Conservation (phyloP, 2,113 vertebrate genomes). For the Carettochelys insculpta region DNA sequence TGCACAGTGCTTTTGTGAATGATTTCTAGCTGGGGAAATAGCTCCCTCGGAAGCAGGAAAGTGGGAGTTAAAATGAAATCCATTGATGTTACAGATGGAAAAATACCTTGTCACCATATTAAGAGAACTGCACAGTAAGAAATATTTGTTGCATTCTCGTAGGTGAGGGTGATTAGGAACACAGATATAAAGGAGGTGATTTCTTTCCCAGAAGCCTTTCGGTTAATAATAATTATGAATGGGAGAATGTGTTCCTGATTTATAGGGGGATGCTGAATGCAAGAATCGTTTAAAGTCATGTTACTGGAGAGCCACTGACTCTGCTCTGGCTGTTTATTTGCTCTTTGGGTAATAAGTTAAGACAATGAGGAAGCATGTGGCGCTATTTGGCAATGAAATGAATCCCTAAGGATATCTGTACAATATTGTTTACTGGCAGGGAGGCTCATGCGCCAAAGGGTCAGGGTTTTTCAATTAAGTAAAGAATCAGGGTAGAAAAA, state of each 20-base stretch:
- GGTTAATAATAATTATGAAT: not conserved
- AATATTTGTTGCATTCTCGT: not conserved
- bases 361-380: slow-evolving; percentile 48
- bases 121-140: not conserved
- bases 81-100: not conserved
- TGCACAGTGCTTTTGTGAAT: not conserved
- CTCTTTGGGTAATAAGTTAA: slow-evolving; percentile 59
- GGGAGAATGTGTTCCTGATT: not conserved
- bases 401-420: slow-evolving; percentile 8
- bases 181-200: not conserved
- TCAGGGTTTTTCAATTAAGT: slow-evolving; percentile 19
- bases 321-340: slow-evolving; percentile 53
- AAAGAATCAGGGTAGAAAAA: slow-evolving; percentile 50
- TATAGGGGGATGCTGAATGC: not conserved
- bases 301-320: not conserved
- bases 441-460: slow-evolving; percentile 26
- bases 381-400: slow-evolving; percentile 44
- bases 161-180: not conserved
- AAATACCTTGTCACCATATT: not conserved
- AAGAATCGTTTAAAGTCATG: not conserved
- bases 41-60: not conserved
- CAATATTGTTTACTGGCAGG: slow-evolving; percentile 34
- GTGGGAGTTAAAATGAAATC: not conserved
- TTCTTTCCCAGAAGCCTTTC: not conserved
- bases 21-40: fast-evolving